These are phyloP conservation scores for Helicolenus hilgendorfi DNA, from an alignment of 2,797 vertebrate genomes.

Conservation along the genomic window DNA sequence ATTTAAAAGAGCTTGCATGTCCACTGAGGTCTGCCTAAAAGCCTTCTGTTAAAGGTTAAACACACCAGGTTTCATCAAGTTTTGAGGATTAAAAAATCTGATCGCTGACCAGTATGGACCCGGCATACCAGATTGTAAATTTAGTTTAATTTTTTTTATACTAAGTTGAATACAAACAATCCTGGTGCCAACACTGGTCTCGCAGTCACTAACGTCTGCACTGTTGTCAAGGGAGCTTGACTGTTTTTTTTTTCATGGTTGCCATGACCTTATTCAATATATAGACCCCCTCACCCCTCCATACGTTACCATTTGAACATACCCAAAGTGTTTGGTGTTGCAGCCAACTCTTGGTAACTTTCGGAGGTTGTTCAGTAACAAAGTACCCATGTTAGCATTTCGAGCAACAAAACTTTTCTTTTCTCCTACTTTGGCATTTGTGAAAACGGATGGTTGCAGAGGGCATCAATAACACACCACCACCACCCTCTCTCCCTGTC, in stretches of 20 bases:
- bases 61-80: constrained; percentile 23
- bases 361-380: constrained; percentile 5
- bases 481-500: constrained; percentile 31
- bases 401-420: constrained; percentile 14
- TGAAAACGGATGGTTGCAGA: constrained; percentile 27
- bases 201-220: constrained; percentile 39
- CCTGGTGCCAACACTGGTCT: constrained; percentile 23
- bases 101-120: background rate
- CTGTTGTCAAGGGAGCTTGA: constrained; percentile 74
- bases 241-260: constrained; percentile 46
- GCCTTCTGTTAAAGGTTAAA: constrained; percentile 36
- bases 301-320: constrained; percentile 39
- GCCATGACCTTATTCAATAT: constrained; percentile 62
- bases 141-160: background rate
- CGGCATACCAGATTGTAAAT: background rate
- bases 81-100: constrained; percentile 25
- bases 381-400: constrained; percentile 42
- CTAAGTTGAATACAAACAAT: constrained; percentile 14
- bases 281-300: constrained; percentile 22
- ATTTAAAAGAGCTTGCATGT: constrained; percentile 75
- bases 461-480: constrained; percentile 58
- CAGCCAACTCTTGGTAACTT: constrained; percentile 14
- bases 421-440: constrained; percentile 25
- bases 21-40: constrained; percentile 57
- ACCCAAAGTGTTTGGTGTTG: constrained; percentile 31